Percentiles rank a stretch among this genome's conserved stretches.
phyloP scores from a whole-genome alignment of 2,888 invertebrate species.

The Tholera decimalis region DNA sequence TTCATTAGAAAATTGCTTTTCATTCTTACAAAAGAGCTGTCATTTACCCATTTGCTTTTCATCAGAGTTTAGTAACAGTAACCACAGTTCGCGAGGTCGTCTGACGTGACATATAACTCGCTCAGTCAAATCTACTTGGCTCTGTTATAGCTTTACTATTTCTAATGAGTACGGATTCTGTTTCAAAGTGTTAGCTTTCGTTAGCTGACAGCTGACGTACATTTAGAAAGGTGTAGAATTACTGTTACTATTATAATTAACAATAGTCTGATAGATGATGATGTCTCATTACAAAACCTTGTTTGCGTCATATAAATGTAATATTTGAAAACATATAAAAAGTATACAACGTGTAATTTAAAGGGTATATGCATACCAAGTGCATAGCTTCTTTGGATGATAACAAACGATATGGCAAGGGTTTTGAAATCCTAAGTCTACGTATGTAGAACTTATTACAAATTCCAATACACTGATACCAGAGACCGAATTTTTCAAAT shows the following conservation, averaged over 20 bases:
- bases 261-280: slow-evolving; percentile 1
- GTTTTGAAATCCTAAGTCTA: no score
- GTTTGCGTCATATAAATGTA: neutral
- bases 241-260: slow-evolving; percentile 18
- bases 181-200: slow-evolving; percentile 15
- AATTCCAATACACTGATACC: no score
- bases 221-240: slow-evolving; percentile 9
- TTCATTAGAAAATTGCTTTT: slow-evolving; percentile 1
- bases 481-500: no score
- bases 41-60: neutral
- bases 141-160: slow-evolving; percentile 21
- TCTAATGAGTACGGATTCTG: slow-evolving; percentile 9
- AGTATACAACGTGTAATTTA: no score
- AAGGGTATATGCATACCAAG: no score
- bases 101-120: slow-evolving; percentile 6
- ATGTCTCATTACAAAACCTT: neutral
- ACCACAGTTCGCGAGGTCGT: neutral
- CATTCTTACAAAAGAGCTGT: slow-evolving; percentile 5
- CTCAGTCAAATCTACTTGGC: slow-evolving; percentile 2
- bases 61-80: slow-evolving; percentile 25
- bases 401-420: no score
- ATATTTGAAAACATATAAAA: neutral
- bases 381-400: no score
- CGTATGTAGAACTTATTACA: no score
- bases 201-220: slow-evolving; percentile 8